A percentile compares a stretch with the other conserved stretches of the same genome.
phyloP scores from a whole-genome alignment of 1,140 invertebrate species.

The Centruroides sculpturatus region DNA sequence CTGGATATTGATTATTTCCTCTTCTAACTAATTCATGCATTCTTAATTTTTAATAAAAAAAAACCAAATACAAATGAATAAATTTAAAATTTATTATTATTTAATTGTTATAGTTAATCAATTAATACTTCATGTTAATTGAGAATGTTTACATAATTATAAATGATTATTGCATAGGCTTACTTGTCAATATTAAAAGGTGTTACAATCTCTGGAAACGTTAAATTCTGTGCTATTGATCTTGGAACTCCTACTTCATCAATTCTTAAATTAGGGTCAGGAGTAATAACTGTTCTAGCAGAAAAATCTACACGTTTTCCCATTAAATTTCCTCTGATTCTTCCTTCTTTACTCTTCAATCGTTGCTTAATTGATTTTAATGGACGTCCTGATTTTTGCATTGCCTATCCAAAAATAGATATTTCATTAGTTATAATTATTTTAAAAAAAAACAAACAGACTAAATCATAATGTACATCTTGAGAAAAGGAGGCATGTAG shows the following conservation, averaged over 20 bases:
- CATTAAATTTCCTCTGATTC: slow-evolving; percentile 98
- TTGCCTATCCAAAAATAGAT: slow-evolving; percentile 41
- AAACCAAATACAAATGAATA: no score
- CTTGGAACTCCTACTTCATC: slow-evolving; percentile 97
- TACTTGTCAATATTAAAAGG: slow-evolving; percentile 95
- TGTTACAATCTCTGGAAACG: slow-evolving; percentile 98
- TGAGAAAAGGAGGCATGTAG: no score
- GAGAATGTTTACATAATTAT: no score
- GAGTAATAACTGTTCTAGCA: slow-evolving; percentile 97
- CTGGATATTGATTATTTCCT: slow-evolving; percentile 96
- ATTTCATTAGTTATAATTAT: not conserved
- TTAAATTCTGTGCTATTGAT: slow-evolving; percentile 97
- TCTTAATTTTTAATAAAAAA: slow-evolving; percentile 30
- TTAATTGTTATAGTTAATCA: no score
- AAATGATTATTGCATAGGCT: slow-evolving; percentile 5
- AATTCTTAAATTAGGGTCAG: slow-evolving; percentile 95
- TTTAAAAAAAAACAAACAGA: no score
- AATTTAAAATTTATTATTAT: no score
- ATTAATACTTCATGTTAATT: no score
- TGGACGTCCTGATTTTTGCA: slow-evolving; percentile 98
- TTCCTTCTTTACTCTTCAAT: slow-evolving; percentile 78
- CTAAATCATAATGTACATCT: no score
- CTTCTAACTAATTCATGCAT: slow-evolving; percentile 91
- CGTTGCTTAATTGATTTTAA: slow-evolving; percentile 87
- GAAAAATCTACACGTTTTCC: slow-evolving; percentile 99